These are phyloP conservation scores for Sterna hirundo DNA, from an alignment of 2,113 vertebrate species.

Conservation along the genomic window DNA sequence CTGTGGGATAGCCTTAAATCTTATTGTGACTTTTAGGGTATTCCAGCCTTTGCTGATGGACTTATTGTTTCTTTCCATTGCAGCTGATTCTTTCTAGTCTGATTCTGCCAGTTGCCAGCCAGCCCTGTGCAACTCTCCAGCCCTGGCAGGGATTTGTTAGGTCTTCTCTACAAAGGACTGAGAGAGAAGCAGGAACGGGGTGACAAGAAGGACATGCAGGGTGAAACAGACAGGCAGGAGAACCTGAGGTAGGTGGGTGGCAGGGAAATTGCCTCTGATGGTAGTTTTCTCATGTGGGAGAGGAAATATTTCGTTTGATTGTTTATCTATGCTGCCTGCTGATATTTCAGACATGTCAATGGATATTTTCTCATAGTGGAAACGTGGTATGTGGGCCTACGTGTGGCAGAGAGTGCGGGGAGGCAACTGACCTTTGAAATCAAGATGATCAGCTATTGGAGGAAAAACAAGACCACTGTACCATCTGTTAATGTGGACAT, in stretches of 20 bases:
- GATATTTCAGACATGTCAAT: neutral
- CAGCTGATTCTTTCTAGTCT: neutral
- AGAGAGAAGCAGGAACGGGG: neutral
- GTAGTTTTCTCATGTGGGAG: fast-evolving
- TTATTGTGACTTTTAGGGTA: neutral
- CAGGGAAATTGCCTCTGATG: neutral
- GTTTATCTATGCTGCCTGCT: neutral
- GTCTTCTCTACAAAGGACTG: neutral
- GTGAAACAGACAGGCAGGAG: neutral
- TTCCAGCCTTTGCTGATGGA: neutral
- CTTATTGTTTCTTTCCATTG: neutral
- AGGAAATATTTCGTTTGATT: neutral
- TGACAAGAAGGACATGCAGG: neutral
- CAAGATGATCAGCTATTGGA: neutral
- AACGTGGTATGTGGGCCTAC: neutral
- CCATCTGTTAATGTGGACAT: neutral
- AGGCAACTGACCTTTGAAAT: neutral
- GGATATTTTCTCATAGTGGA: neutral
- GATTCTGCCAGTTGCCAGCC: neutral
- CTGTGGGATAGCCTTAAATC: neutral
- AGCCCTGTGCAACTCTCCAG: neutral
- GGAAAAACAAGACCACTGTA: neutral
- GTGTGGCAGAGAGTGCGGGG: neutral
- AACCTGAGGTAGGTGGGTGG: neutral
- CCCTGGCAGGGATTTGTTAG: neutral